Base-by-base conservation (phyloP, 2,888 invertebrate genomes). In the Ectemnius cavifrons region DNA sequence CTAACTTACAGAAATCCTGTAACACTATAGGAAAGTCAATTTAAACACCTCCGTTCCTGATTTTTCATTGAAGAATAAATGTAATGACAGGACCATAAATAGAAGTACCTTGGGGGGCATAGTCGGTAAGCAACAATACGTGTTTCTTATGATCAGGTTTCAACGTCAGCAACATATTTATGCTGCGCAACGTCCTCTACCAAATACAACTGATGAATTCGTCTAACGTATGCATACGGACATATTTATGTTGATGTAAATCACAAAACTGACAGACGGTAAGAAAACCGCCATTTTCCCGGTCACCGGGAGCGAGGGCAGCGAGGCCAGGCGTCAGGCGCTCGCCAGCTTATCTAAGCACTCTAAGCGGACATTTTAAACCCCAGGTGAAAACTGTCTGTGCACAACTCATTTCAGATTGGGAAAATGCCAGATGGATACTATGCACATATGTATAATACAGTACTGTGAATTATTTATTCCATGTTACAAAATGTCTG, bases 1-100 rank as follows among this genome's bases (percentile, higher is more conserved):
- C 92, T 67, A 95, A 89, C 89, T 94, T 95, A 88, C 95, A 95
- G 86, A 95, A 95, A 89, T 95, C 94, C 71, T 94, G 93, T 20
- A 95, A 87, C 79, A 95, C 95, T 95, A n/a, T n/a, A 47, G 4
- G 47, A 23, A 58, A 59, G 2, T 37, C 37, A 37, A 37, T 37
- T 37, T 0, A 37, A 0, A 37, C 37, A 8, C 11, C 0, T 4
- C 8, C 5, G 8, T 8, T 37, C 4, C 37, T 8, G 23, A 37
- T 37, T 37, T 37, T 37, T 92, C 92, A 4, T 4, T 20, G 67
- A 84, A 75, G 80, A 5, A 66, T 28, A 71, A 67, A 56, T 63
- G 59, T 64, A 52, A 94, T 94, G 6, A 0, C n/a, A 16, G 58
- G 13, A 66, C 49, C 45, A 56, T 8, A 16, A 67, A 63, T 72